Evolutionary conservation across 2,888 invertebrate species (phyloP), one percentile per base, ranked within the genome.

Genomic region (Nomada fabriciana): DNA sequence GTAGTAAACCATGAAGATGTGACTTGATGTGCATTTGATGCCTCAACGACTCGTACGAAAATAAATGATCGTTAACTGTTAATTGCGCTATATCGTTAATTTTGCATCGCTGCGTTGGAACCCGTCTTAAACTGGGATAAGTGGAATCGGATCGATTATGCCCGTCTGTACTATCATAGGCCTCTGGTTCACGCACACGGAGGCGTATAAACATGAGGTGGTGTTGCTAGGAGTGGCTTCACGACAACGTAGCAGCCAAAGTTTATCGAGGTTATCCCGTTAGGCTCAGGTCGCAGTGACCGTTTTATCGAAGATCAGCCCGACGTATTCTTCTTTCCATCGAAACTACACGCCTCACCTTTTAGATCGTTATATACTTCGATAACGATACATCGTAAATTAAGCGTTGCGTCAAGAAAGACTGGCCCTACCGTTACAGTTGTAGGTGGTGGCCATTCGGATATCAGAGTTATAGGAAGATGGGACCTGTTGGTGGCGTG

Each of bases 251-350:
- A 77, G 74, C 76, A 70, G 78, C 76, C 76, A 83, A 87, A 82
- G 84, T 87, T 88, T 86, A 87, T 88, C 86, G 83, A 80, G 65
- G 77, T 76, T 85, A 83, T 87, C 86, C 89, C 88, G 88, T 88
- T 88, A 88, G 85, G 53, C 76, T 81, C 65, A 52, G 77, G 74
- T 82, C 80, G 63, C 74, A 25, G 64, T 50, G 80, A 63, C 61
- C 75, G 82, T 81, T 85, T 83, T 88, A 80, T 81, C 83, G 52
- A 64, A 73, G 82, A 83, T 77, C 73, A 73, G 55, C 47, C n/a
- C 43, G 43, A 25, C 68, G 80, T 77, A 82, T 83, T 76, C 73
- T 74, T 79, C 76, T 68, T 61, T 64, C 47, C 65, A 80, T 85
- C 61, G 61, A 63, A 80, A 60, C 53, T 59, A 42, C 11, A 61